These are phyloP conservation scores for Nothobranchius kuhntae DNA, from an alignment of 2,113 vertebrate genomes.

Conservation along the genomic window DNA sequence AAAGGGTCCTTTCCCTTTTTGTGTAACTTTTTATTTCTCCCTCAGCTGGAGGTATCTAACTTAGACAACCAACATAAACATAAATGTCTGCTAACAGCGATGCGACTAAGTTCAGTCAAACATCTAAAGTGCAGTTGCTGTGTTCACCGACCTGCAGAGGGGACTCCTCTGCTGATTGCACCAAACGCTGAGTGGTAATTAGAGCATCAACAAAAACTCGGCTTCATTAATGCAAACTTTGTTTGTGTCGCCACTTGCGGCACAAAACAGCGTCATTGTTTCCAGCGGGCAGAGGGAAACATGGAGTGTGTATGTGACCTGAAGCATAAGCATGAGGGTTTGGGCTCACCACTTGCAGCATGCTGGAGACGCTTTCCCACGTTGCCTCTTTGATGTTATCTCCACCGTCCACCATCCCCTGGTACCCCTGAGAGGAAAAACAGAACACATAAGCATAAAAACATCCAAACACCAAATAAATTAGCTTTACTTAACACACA, in stretches of 20 bases:
- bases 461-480: background rate
- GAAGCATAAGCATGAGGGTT: background rate
- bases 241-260: background rate
- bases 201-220: background rate
- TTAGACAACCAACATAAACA: background rate
- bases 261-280: background rate
- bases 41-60: too few species aligned
- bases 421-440: constrained; percentile 86
- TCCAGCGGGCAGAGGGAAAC: background rate
- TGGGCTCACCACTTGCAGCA: constrained; percentile 94
- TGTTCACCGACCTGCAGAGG: background rate
- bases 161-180: background rate
- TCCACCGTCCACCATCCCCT: constrained; percentile 96
- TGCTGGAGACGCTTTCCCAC: constrained; percentile 97
- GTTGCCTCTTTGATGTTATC: constrained; percentile 90
- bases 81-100: background rate
- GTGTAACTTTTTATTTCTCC: too few species aligned
- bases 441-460: background rate
- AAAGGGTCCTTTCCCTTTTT: too few species aligned
- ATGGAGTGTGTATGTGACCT: background rate
- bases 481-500: too few species aligned
- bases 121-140: background rate
- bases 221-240: background rate
- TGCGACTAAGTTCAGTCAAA: background rate
- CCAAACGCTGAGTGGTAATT: background rate